Conservation (phyloP, 2,113 vertebrate species). For the Vombatus ursinus region DNA sequence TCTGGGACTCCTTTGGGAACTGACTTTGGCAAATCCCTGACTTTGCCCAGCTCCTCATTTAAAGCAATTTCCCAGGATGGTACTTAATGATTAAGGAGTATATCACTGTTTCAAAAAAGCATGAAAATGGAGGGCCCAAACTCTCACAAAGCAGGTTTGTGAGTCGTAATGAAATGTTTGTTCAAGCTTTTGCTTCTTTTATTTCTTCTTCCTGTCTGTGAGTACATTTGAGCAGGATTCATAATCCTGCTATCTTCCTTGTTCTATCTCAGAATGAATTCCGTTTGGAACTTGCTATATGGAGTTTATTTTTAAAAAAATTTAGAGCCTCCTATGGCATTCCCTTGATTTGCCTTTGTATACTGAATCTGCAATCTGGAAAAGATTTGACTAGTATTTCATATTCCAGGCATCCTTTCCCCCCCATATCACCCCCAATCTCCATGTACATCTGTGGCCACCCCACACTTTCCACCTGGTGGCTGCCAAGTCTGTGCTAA, state of each 20-base stretch:
- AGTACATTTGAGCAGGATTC: constrained; percentile 10
- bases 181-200: constrained; percentile 14
- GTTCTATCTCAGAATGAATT: not conserved
- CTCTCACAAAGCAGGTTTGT: not conserved
- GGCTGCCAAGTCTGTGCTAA: constrained; percentile 43
- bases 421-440: not conserved
- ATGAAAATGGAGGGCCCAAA: not conserved
- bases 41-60: constrained; percentile 74
- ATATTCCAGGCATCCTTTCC: not conserved
- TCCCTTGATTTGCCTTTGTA: constrained; percentile 1
- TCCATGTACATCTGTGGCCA: constrained; percentile 45
- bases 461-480: constrained; percentile 61
- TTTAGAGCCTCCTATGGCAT: constrained; percentile 7
- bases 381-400: not conserved
- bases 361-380: not conserved
- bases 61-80: constrained; percentile 37
- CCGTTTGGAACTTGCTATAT: not conserved
- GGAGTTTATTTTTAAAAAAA: constrained; percentile 1
- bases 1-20: constrained; percentile 74
- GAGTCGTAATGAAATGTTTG: not conserved
- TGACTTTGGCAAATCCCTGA: constrained; percentile 69
- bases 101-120: not conserved
- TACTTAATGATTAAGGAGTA: not conserved
- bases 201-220: constrained; percentile 31
- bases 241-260: not conserved